Conservation (phyloP, 2,113 vertebrate genomes). For the Carassius gibelio region DNA sequence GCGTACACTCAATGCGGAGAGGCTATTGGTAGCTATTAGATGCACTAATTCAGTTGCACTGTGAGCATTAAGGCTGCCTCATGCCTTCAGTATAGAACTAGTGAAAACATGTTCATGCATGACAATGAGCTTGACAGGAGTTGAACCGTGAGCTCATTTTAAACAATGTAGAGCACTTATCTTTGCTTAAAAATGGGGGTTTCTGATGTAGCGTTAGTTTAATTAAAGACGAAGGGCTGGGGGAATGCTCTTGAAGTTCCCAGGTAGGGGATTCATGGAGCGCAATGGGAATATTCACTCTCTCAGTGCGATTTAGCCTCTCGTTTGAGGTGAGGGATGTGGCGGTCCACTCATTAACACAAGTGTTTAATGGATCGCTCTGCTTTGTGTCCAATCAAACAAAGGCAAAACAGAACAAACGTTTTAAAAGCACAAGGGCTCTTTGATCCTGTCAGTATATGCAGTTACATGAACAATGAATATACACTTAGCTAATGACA, state of each 20-base stretch:
- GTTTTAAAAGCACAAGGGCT: slow-evolving; percentile 32
- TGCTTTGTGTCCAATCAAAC: slow-evolving; percentile 34
- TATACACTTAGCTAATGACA: slow-evolving; percentile 44
- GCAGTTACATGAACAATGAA: slow-evolving; percentile 35
- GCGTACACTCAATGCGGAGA: neutral
- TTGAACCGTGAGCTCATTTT: neutral
- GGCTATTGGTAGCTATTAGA: slow-evolving; percentile 3
- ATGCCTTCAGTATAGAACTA: neutral
- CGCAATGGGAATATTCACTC: slow-evolving; percentile 5
- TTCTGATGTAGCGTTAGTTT: neutral
- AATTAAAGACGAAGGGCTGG: slow-evolving; percentile 35
- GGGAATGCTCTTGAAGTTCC: too few species aligned
- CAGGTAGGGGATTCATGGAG: neutral
- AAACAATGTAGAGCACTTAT: neutral
- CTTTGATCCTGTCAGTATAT: slow-evolving; percentile 41
- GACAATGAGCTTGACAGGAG: neutral
- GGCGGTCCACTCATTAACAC: slow-evolving; percentile 21
- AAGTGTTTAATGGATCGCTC: slow-evolving; percentile 39
- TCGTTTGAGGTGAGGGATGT: slow-evolving; percentile 23
- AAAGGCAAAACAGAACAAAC: slow-evolving; percentile 25
- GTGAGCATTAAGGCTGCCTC: neutral
- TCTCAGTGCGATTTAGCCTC: neutral
- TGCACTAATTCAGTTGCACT: slow-evolving; percentile 25
- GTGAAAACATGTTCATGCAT: neutral
- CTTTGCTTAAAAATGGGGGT: neutral